These are phyloP conservation scores for Troglohyphantes excavatus DNA, from an alignment of 2,888 invertebrate species.

Conservation along the genomic window DNA sequence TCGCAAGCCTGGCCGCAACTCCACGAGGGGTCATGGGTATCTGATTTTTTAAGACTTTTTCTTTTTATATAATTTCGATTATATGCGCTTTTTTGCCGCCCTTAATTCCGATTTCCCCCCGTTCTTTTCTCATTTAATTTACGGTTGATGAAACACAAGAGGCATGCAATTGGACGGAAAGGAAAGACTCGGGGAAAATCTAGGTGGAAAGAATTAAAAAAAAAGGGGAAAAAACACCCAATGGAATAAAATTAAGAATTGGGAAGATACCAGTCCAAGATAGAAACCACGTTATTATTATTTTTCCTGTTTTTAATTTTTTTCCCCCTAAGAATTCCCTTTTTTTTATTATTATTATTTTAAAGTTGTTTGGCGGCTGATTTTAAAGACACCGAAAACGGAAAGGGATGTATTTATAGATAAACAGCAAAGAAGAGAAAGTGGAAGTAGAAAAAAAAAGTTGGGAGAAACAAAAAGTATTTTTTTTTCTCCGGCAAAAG, in stretches of 20 bases:
- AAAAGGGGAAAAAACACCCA: constrained; percentile 24
- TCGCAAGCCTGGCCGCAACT: constrained; percentile 65
- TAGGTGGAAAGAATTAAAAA: background rate
- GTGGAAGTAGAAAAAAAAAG: constrained; percentile 22
- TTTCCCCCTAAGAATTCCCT: background rate
- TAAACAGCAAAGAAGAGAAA: constrained; percentile 42
- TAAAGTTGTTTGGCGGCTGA: constrained; percentile 63
- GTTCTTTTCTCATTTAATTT: constrained; percentile 69
- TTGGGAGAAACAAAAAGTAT: constrained; percentile 22
- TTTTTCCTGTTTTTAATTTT: constrained; percentile 29
- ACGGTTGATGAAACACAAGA: constrained; percentile 73
- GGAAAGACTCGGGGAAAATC: constrained; percentile 22
- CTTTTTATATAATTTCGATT: constrained; percentile 64
- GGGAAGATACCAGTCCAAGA: constrained; percentile 41
- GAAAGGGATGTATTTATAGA: constrained; percentile 72
- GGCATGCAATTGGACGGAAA: constrained; percentile 40
- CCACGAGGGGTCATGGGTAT: constrained; percentile 69
- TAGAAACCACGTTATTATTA: constrained; percentile 56
- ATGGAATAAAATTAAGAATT: constrained; percentile 71
- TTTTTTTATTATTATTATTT: constrained; percentile 25
- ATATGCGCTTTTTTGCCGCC: constrained; percentile 49
- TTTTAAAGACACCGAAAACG: constrained; percentile 64
- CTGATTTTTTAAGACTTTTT: constrained; percentile 57
- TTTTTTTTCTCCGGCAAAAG: constrained; percentile 20
- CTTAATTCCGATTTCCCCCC: constrained; percentile 53